Percentiles rank a stretch among this genome's conserved stretches.
Evolutionary conservation across 2,888 invertebrate genomes (phyloP).

Genomic region (Agrochola litura): DNA sequence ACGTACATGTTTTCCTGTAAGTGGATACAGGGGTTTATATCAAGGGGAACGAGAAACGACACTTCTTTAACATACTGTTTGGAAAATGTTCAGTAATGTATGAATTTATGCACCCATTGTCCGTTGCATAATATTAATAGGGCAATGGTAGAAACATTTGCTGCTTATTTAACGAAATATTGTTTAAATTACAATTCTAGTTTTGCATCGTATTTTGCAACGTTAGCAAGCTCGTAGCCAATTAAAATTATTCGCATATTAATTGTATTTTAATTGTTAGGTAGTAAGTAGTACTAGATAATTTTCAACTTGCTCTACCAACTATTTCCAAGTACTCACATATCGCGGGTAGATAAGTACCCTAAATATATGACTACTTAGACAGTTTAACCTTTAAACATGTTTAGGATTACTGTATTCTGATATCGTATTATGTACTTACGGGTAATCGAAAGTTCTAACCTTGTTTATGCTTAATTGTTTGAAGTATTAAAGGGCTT

Average conservation of each 20-base stretch:
- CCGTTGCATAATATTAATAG: constrained; percentile 13
- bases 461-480: constrained; percentile 14
- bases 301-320: constrained; percentile 10
- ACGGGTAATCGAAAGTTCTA: constrained; percentile 23
- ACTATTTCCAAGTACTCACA: constrained; percentile 24
- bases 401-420: constrained; percentile 32
- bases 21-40: constrained; percentile 52
- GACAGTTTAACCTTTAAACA: constrained; percentile 32
- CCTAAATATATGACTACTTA: constrained; percentile 21
- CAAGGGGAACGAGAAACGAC: constrained; percentile 40
- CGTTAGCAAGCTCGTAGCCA: constrained; percentile 34
- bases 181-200: constrained; percentile 54
- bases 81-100: constrained; percentile 5
- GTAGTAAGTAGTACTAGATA: not conserved
- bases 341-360: constrained; percentile 13
- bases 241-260: constrained; percentile 50
- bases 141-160: constrained; percentile 7
- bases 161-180: constrained; percentile 46
- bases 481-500: constrained; percentile 21
- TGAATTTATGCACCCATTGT: constrained; percentile 15
- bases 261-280: constrained; percentile 28
- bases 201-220: constrained; percentile 42
- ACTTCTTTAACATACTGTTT: constrained; percentile 29
- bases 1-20: constrained; percentile 51
- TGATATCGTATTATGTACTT: constrained; percentile 17